Conservation (phyloP, 2,888 invertebrate species). For the Temnothorax unifasciatus region DNA sequence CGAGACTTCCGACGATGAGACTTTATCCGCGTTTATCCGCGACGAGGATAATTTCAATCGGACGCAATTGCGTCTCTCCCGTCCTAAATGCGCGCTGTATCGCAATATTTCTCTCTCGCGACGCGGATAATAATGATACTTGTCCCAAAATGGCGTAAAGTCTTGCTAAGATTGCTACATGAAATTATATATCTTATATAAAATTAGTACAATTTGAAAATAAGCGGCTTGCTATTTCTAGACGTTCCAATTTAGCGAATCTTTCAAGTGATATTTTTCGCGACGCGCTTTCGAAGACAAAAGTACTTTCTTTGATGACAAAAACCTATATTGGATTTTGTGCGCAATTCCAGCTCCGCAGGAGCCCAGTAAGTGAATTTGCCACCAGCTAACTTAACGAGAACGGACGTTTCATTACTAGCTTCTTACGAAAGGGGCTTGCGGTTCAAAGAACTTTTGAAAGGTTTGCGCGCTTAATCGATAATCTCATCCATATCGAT, state of each 20-base stretch:
- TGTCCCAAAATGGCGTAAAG: slow-evolving; percentile 7
- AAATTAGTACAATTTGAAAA: slow-evolving; percentile 3
- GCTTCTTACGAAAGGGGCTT: slow-evolving; percentile 52
- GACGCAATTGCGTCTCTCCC: not conserved
- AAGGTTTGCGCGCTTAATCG: slow-evolving; percentile 53
- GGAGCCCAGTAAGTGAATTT: slow-evolving; percentile 51
- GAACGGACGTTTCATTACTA: slow-evolving; percentile 58
- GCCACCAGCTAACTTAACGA: slow-evolving; percentile 55
- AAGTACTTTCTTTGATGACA: slow-evolving; percentile 50
- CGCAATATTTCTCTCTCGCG: slow-evolving; percentile 7
- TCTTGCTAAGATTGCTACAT: not conserved
- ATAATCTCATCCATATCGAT: slow-evolving; percentile 54
- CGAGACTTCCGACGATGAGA: slow-evolving; percentile 29
- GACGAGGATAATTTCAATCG: slow-evolving; percentile 44
- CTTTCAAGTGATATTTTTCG: slow-evolving; percentile 40
- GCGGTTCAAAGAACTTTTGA: slow-evolving; percentile 53
- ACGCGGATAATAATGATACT: not conserved
- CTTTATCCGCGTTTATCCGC: slow-evolving; percentile 19
- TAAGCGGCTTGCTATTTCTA: not conserved
- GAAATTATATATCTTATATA: not conserved
- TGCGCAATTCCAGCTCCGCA: slow-evolving; percentile 45
- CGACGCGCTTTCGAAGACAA: slow-evolving; percentile 40
- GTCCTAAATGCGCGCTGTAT: not conserved
- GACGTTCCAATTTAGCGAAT: slow-evolving; percentile 27
- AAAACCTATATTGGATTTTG: slow-evolving; percentile 58